Evolutionary conservation across 37 sponge, comb jelly and placozoan genomes (phyloP), one percentile per base, ranked within the genome.

Genomic region (Agelas oroides): DNA sequence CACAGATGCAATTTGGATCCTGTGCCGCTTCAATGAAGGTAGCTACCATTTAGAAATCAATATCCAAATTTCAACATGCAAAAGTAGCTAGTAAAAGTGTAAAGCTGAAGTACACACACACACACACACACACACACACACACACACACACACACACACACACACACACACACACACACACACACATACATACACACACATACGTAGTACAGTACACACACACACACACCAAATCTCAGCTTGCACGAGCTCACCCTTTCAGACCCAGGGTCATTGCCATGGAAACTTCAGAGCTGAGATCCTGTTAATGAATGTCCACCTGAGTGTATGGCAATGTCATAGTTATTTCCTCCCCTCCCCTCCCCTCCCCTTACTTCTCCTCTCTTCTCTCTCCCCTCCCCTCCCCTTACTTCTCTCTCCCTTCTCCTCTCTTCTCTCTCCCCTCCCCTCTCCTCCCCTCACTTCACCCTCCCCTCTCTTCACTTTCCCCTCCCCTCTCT

Each of bases 141-240:
- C 59, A n/a, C n/a, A n/a, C 64, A 39, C 57, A 76, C 30, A 5
- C n/a, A 14, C 66, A 36, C 24, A 68, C 15, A 38, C 17, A 28
- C 16, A 32, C 5, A 23, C 27, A 53, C 11, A 2, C 53, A 31
- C 23, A 15, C 1, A 0, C 17, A 36, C 0, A 27, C 20, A n/a
- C 0, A 19, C 12, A 24, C 75, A 15, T 35, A 75, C 46, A 18
- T 20, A 12, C 52, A 53, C 23, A 24, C 24, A 17, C 27, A 6
- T 60, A 17, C 38, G 23, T 30, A 40, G n/a, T n/a, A n/a, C n/a
- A n/a, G n/a, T n/a, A n/a, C n/a, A n/a, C n/a, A 63, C 57, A 27
- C 36, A 55, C 71, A 35, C 77, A 93, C 90, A 87, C 85, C 17
- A 94, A 77, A 34, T 94, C 94, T 25, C 71, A 73, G 35, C 89